These are phyloP conservation scores for Carcinoscorpius rotundicauda DNA, from an alignment of 1,140 invertebrate species.

Conservation along the genomic window DNA sequence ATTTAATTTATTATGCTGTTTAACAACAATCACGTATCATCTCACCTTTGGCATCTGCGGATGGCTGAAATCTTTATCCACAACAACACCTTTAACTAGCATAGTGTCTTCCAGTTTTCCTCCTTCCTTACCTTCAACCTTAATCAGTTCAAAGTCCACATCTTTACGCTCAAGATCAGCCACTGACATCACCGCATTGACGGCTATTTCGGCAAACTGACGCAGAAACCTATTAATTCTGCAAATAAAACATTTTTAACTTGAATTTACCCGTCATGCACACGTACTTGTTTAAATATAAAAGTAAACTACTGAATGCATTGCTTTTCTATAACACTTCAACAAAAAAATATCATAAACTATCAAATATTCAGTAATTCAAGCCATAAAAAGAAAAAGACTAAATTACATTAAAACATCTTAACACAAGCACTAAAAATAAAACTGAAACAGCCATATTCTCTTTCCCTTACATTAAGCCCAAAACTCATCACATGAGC, in stretches of 20 bases:
- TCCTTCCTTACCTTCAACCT: slow-evolving; percentile 96
- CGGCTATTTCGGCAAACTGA: slow-evolving; percentile 98
- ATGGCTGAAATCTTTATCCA: slow-evolving; percentile 99
- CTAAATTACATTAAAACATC: too few relatives aligned
- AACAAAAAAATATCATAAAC: too few relatives aligned
- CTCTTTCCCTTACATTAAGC: too few relatives aligned
- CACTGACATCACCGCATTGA: slow-evolving; percentile 86
- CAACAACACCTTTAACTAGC: slow-evolving; percentile 89
- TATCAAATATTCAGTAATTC: too few relatives aligned
- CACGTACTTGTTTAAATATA: neutral
- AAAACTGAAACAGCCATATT: too few relatives aligned
- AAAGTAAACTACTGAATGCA: too few relatives aligned
- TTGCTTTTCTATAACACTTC: too few relatives aligned
- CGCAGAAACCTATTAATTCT: slow-evolving; percentile 58
- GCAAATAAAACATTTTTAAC: slow-evolving; percentile 12
- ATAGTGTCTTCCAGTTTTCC: slow-evolving; percentile 94
- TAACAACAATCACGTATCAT: too few relatives aligned
- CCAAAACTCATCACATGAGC: too few relatives aligned
- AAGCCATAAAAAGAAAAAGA: too few relatives aligned
- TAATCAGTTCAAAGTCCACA: slow-evolving; percentile 99
- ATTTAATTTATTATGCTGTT: too few relatives aligned
- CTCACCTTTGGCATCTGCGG: slow-evolving; percentile 96
- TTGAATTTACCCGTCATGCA: neutral
- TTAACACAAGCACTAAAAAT: too few relatives aligned
- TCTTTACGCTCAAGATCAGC: slow-evolving; percentile 87